A percentile compares a stretch with the other conserved stretches of the same genome.
Conservation (phyloP, 2,888 invertebrate species). For the Galerucella calmariensis region DNA sequence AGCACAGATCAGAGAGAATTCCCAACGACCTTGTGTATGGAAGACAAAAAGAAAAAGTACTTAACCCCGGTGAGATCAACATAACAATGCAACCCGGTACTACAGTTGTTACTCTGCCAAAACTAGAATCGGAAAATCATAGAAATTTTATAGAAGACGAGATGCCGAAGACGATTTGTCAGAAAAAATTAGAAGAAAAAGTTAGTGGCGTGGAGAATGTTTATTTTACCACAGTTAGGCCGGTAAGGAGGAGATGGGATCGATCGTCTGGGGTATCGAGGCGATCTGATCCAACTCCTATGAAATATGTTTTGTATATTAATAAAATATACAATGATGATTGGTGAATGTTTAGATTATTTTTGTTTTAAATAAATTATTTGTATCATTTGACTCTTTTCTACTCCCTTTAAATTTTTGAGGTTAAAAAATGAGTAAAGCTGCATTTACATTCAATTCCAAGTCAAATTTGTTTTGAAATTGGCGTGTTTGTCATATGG, state of each 20-base stretch:
- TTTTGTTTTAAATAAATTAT: not conserved
- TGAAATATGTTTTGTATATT: constrained; percentile 11
- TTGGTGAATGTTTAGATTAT: not conserved
- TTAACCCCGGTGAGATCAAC: constrained; percentile 38
- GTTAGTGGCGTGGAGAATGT: constrained; percentile 27
- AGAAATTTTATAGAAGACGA: constrained; percentile 15
- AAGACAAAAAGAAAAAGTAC: constrained; percentile 31
- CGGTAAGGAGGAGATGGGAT: not conserved
- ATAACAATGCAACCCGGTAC: constrained; percentile 33
- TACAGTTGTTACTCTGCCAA: constrained; percentile 29
- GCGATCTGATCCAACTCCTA: not conserved
- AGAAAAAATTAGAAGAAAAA: constrained; percentile 1
- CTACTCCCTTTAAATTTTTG: too few relatives aligned
- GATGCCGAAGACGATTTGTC: not conserved
- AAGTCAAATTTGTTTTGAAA: too few relatives aligned
- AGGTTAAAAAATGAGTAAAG: too few relatives aligned
- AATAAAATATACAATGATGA: not conserved
- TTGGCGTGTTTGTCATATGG: too few relatives aligned
- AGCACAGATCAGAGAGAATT: not conserved
- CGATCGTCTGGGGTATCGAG: not conserved
- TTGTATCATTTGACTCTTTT: too few relatives aligned
- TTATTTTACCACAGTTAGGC: constrained; percentile 32
- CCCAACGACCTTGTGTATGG: constrained; percentile 30
- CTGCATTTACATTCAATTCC: too few relatives aligned
- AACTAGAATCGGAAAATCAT: constrained; percentile 3